Evolutionary conservation across 2,113 vertebrate species (phyloP), one percentile per base, ranked within the genome.

Genomic region (Melanerpes aurifrons): DNA sequence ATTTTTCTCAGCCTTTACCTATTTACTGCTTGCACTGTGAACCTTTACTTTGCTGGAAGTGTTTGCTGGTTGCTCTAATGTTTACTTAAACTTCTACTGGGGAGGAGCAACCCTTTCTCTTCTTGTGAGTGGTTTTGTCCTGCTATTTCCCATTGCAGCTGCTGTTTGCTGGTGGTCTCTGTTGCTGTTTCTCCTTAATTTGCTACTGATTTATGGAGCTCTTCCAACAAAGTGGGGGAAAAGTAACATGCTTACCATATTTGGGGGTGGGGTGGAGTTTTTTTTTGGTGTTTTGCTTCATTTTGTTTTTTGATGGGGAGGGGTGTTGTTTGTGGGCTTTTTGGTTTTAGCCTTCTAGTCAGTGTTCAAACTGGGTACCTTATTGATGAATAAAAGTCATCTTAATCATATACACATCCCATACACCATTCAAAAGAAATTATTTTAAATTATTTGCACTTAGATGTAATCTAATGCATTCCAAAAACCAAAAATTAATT

Each of bases 111-210:
- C 28, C 21, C 35, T 59, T 85, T 89, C 75, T 67, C 40, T 89
- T 91, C 74, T 80, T 57, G 15, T 35, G 76, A 96, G 54, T 19
- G 29, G 16, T 81, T 86, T 82, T 68, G 62, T 90, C 94, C 92
- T 95, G 76, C 83, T 91, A 82, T 94, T 97, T 96, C 67, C 40
- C 66, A 63, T 79, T 15, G 20, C 82, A 96, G 80, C 91, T 97
- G 90, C 50, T 92, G 71, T 80, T 96, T 88, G 32, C 95, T 93
- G 92, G 96, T 95, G 95, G 91, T 96, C 90, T 93, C 48, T 59
- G 26, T 64, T 62, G 37, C 17, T 68, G 4, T 21, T 89, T 82
- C 45, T 69, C 17, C 25, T 18, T 76, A 22, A 37, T 78, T 82
- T 86, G 43, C 31, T 77, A 78, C 64, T 66, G 47, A 59, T 87